Percentiles rank a stretch among this genome's conserved stretches.
phyloP scores from a whole-genome alignment of 2,888 invertebrate genomes.

The Lepidochrysops patricia region DNA sequence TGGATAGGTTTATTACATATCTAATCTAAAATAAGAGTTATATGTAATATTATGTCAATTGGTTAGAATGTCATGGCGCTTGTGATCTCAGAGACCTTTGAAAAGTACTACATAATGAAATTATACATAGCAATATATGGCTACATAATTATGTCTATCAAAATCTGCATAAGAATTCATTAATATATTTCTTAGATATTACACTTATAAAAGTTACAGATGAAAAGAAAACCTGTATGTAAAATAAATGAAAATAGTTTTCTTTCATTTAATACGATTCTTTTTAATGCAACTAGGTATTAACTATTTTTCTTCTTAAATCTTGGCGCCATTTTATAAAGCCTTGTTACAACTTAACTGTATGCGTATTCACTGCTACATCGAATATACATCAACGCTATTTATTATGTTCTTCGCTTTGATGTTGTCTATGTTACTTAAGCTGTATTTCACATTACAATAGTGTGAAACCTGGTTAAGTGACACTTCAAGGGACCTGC shows the following conservation, averaged over 20 bases:
- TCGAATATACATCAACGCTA: slow-evolving; percentile 8
- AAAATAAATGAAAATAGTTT: too few species aligned
- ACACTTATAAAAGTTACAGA: too few species aligned
- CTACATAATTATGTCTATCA: too few species aligned
- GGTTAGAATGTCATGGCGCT: neutral
- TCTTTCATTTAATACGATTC: too few species aligned
- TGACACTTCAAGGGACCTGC: too few species aligned
- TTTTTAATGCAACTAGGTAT: too few species aligned
- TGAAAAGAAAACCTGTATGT: too few species aligned
- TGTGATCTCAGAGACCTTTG: neutral
- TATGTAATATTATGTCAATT: neutral
- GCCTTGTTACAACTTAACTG: neutral
- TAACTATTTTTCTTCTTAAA: neutral
- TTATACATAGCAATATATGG: too few species aligned
- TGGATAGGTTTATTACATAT: neutral
- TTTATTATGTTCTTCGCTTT: neutral
- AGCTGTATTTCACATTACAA: too few species aligned
- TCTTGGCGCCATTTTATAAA: neutral
- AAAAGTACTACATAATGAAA: neutral
- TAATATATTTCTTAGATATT: too few species aligned
- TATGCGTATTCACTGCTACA: neutral
- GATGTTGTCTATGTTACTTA: neutral
- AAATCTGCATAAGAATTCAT: too few species aligned
- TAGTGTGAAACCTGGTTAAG: neutral
- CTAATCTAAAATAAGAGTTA: neutral